phyloP scores from a whole-genome alignment of 2,888 invertebrate species.

The Tetragonula carbonaria region DNA sequence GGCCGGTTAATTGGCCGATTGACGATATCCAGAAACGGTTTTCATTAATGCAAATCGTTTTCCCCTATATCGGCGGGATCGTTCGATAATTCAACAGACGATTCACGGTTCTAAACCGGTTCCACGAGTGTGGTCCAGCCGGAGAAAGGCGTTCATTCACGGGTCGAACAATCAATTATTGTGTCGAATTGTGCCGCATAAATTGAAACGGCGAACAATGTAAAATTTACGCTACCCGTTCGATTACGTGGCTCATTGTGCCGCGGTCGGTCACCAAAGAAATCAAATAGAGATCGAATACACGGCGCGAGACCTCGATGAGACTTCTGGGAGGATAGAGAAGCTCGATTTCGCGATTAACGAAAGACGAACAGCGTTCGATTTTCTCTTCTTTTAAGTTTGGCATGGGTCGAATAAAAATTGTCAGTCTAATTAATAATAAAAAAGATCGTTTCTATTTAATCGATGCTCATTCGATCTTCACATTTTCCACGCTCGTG shows the following conservation, averaged over 20 bases:
- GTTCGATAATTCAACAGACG: slow-evolving; percentile 56
- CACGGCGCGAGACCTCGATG: slow-evolving; percentile 3
- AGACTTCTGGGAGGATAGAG: slow-evolving; percentile 1
- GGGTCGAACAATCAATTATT: slow-evolving; percentile 54
- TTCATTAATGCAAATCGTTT: slow-evolving; percentile 43
- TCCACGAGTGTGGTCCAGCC: slow-evolving; percentile 46
- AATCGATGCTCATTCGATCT: too few relatives aligned
- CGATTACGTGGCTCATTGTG: slow-evolving; percentile 35
- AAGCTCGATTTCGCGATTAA: not conserved
- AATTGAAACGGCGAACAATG: slow-evolving; percentile 44
- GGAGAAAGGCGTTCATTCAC: slow-evolving; percentile 57
- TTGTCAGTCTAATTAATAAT: too few relatives aligned
- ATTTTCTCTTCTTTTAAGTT: not conserved
- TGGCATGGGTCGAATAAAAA: not conserved
- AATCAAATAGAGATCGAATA: not conserved
- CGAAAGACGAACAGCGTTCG: not conserved
- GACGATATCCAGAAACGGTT: slow-evolving; percentile 20
- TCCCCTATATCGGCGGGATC: slow-evolving; percentile 5
- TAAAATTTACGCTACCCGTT: slow-evolving; percentile 41
- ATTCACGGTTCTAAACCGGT: slow-evolving; percentile 47
- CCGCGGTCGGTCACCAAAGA: not conserved
- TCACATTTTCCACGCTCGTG: too few relatives aligned
- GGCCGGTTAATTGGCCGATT: too few relatives aligned
- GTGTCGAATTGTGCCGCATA: slow-evolving; percentile 33
- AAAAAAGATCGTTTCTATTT: too few relatives aligned